Base-by-base conservation (phyloP, 2,797 vertebrate species). In the Scolopax rusticola region DNA sequence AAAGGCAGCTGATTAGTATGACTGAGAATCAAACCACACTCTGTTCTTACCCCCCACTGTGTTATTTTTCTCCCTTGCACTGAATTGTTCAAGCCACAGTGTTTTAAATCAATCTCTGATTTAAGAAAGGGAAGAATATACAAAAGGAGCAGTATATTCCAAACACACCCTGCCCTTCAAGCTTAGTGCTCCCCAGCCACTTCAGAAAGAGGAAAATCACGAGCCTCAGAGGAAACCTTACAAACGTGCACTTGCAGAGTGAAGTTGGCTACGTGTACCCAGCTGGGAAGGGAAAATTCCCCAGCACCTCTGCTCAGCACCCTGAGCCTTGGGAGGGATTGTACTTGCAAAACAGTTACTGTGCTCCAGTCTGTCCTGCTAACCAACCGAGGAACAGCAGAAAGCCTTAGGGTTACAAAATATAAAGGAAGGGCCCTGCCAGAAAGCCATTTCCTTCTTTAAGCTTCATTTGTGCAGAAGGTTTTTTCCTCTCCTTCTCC, bases 1-100 rank as follows among this genome's bases (percentile, higher is more conserved):
- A 97, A 97, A 96, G 79, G 81, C 86, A 93, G 91, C 93, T 96
- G 89, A 96, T 96, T 96, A 95, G 96, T 94, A 86, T 80, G 90
- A 89, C 91, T 90, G 91, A 93, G 97, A 95, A 93, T 69, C 94
- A 92, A 95, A 83, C 84, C 64, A 65, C 3, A 11, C 80, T 89
- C 87, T 87, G 75, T 89, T 97, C 90, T 95, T 87, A 91, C 92
- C 96, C 93, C 90, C 89, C 87, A 95, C 93, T 81, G 93, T 85
- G 90, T 95, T 97, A 94, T 90, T 97, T 95, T 96, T 95, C 93
- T 96, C 75, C 50, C 54, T 91, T 94, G 82, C 64, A 48, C 69
- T 83, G 88, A 83, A 87, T 87, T 95, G 91, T 90, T 92, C 61
- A 51, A 97, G 84, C 51, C 56, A 36, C 63, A 77, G 88, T 64